Evolutionary conservation across 2,888 invertebrate species (phyloP).

Genomic region (Cheilosia pagana): DNA sequence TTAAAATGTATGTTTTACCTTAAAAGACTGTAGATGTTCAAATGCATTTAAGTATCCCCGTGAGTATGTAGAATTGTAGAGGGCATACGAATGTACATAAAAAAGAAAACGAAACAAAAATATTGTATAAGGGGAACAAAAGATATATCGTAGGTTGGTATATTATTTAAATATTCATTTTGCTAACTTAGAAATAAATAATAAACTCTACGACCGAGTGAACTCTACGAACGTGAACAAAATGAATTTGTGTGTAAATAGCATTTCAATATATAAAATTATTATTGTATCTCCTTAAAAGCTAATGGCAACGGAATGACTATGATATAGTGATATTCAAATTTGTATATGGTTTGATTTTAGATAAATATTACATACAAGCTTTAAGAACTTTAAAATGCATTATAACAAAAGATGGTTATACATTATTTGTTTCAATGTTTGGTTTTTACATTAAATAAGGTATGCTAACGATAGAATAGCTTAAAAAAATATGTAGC

Average conservation of each 20-base stretch:
- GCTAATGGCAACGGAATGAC: background rate
- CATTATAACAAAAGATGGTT: too few relatives aligned
- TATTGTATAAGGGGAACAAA: constrained; percentile 16
- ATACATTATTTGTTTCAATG: too few relatives aligned
- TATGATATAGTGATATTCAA: background rate
- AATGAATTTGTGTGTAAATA: constrained; percentile 10
- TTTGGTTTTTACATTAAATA: too few relatives aligned
- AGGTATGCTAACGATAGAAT: too few relatives aligned
- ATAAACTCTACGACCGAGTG: background rate
- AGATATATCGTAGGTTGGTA: background rate
- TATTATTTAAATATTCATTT: constrained; percentile 7
- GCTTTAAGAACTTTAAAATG: background rate
- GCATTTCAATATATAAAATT: constrained; percentile 3
- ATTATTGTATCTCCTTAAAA: background rate
- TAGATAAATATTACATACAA: background rate
- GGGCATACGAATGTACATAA: constrained; percentile 50
- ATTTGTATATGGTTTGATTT: background rate
- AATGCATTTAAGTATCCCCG: constrained; percentile 66
- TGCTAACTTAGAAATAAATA: too few relatives aligned
- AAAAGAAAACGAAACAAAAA: constrained; percentile 31
- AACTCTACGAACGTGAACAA: constrained; percentile 9
- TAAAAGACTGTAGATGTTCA: constrained; percentile 72
- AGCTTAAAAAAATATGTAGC: too few relatives aligned
- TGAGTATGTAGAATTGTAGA: constrained; percentile 58
- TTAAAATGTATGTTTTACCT: constrained; percentile 67